These are phyloP conservation scores for Thamnaconus septentrionalis DNA, from an alignment of 2,113 vertebrate genomes.

Conservation along the genomic window DNA sequence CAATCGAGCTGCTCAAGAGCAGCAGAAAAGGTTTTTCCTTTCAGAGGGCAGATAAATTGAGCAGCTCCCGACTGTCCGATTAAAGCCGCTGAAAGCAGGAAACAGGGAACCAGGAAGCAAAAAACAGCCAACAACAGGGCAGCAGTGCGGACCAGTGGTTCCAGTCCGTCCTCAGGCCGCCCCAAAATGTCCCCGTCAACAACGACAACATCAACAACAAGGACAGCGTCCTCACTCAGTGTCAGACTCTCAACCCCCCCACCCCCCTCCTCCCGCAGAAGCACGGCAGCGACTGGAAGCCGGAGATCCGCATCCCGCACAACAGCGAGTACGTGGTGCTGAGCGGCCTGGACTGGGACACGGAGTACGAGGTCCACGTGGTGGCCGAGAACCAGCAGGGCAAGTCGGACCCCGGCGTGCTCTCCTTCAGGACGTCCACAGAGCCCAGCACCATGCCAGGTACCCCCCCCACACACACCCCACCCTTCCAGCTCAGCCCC, in stretches of 20 bases:
- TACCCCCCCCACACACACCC: slow-evolving; percentile 61
- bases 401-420: slow-evolving; percentile 82
- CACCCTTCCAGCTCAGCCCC: no score
- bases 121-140: no score
- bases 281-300: slow-evolving; percentile 87
- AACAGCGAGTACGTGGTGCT: slow-evolving; percentile 85
- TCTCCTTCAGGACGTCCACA: slow-evolving; percentile 83
- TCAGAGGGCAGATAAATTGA: no score
- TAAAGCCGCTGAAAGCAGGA: no score
- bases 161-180: no score
- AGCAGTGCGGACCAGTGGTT: no score
- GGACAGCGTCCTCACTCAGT: neutral
- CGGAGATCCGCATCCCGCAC: slow-evolving; percentile 85
- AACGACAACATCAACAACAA: neutral
- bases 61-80: no score
- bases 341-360: slow-evolving; percentile 91
- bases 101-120: no score
- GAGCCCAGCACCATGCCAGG: slow-evolving; percentile 94
- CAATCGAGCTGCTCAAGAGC: no score
- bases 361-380: slow-evolving; percentile 90
- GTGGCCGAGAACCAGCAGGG: slow-evolving; percentile 94
- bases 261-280: slow-evolving; percentile 71
- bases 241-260: neutral
- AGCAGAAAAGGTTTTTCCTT: no score
- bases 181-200: no score